Evolutionary conservation across 2,888 invertebrate species (phyloP), one percentile per base, ranked within the genome.

Genomic region (Chrysomela aeneicollis): DNA sequence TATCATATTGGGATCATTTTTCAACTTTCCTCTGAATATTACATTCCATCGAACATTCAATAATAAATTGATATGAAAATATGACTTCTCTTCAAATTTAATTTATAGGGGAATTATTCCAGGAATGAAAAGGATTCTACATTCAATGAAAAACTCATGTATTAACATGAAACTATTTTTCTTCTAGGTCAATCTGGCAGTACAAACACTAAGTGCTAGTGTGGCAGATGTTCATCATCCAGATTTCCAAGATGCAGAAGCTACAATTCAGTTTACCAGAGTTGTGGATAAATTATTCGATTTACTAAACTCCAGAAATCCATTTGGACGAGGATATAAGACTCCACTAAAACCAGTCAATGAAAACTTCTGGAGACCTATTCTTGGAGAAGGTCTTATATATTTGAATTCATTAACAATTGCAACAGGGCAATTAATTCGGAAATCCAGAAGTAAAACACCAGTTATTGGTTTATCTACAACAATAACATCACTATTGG

Each of bases 141-240:
- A n/a, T n/a, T n/a, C n/a, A n/a, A n/a, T n/a, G n/a, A n/a, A n/a
- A n/a, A n/a, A n/a, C n/a, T n/a, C n/a, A n/a, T n/a, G n/a, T n/a
- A n/a, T n/a, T n/a, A n/a, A n/a, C n/a, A n/a, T n/a, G n/a, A n/a
- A n/a, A n/a, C n/a, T n/a, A n/a, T n/a, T 35, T 35, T 6, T 49
- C 9, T 59, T 64, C 53, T 46, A 69, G 69, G 68, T 71, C 1
- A 66, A 63, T 42, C 57, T 71, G 37, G 70, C 71, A 32, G 67
- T 66, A 0, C 67, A 69, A 50, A 68, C 69, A 0, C 17, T 71
- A 3, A 71, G 68, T 51, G 37, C 46, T 2, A 68, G 66, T 61
- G 66, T 71, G 12, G 65, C 71, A 0, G 66, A 68, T 47, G 21
- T 67, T 1, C 32, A 65, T 10, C 22, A 57, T 42, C 47, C 51